Evolutionary conservation across 2,797 vertebrate genomes (phyloP).

Genomic region (Microctenopoma lineatum): DNA sequence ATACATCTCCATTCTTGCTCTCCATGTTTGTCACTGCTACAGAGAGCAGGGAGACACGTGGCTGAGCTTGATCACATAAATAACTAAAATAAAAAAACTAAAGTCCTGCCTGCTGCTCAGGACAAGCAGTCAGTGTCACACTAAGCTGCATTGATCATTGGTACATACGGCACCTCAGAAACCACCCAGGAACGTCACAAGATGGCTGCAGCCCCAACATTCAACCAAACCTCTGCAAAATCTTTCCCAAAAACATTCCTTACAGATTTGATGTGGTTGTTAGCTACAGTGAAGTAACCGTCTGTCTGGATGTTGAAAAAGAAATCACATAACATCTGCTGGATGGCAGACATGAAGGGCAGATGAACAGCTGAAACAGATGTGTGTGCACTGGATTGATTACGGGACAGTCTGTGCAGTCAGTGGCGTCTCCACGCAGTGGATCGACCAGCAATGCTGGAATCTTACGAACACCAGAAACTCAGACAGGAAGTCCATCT

Average conservation of each 20-base stretch:
- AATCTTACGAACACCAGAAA: not conserved
- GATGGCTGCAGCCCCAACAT: conserved; percentile 12
- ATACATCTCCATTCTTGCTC: conserved; percentile 1
- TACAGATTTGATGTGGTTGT: conserved; percentile 9
- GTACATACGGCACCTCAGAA: not conserved
- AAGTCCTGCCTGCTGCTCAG: no score
- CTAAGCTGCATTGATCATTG: no score
- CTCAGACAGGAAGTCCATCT: not conserved
- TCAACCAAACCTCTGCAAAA: not conserved
- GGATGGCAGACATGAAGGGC: conserved; percentile 8
- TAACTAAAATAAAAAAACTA: no score
- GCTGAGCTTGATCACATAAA: no score
- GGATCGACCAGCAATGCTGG: conserved; percentile 3
- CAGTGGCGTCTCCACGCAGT: not conserved
- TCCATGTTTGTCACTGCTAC: not conserved
- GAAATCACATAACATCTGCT: conserved; percentile 28
- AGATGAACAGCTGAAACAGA: conserved; percentile 15
- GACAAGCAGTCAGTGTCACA: no score
- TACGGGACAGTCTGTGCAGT: conserved; percentile 3
- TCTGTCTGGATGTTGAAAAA: conserved; percentile 12
- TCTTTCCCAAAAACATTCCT: conserved; percentile 21
- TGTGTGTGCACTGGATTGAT: conserved; percentile 21
- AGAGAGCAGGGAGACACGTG: conserved; percentile 7
- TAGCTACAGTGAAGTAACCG: conserved; percentile 13
- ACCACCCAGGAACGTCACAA: conserved; percentile 10